phyloP scores from a whole-genome alignment of 2,113 vertebrate genomes.

The Hippocampus comes region DNA sequence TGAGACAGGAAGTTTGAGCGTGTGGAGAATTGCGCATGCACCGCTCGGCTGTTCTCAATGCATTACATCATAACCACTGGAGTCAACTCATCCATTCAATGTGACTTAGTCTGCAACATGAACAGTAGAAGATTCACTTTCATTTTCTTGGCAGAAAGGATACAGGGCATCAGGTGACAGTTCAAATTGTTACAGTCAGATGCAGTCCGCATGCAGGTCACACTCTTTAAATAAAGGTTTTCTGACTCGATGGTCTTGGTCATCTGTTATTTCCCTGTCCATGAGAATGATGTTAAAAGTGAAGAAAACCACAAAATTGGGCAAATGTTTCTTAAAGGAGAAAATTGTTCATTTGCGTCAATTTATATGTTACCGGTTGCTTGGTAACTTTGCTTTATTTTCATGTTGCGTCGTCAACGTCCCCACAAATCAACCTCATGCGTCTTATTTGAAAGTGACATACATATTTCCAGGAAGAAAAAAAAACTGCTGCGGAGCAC shows the following conservation, averaged over 20 bases:
- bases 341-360: constrained; percentile 9
- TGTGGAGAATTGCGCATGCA: neutral
- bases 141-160: neutral
- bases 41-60: neutral
- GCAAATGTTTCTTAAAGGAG: neutral
- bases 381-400: constrained; percentile 19
- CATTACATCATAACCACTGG: neutral
- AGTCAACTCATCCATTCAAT: neutral
- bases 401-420: constrained; percentile 1
- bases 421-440: constrained; percentile 10
- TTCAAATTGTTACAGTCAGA: neutral
- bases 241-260: neutral
- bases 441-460: constrained; percentile 21
- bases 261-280: neutral
- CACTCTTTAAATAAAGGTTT: neutral
- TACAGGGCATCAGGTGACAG: neutral
- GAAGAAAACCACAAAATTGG: constrained; percentile 11
- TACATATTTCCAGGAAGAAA: constrained; percentile 28
- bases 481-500: constrained; percentile 7
- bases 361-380: constrained; percentile 8
- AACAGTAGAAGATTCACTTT: neutral
- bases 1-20: neutral
- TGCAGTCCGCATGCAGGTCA: no score
- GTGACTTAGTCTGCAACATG: neutral
- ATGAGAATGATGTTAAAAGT: neutral